Base-by-base conservation (phyloP, 2,888 invertebrate species). In the Corbicula japonica region DNA sequence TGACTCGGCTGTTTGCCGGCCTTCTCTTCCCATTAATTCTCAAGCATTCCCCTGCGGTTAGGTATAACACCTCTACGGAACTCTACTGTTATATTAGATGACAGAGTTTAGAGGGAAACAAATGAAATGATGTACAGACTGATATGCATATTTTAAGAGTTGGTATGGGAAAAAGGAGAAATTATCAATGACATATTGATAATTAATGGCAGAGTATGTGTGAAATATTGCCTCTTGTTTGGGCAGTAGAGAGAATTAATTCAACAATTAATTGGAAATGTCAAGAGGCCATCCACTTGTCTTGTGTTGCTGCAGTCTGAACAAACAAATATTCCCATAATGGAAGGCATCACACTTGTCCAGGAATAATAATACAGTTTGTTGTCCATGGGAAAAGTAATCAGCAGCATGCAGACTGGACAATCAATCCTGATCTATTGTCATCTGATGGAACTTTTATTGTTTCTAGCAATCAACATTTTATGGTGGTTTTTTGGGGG, bases 251-350 rank as follows among this genome's bases (percentile, higher is more conserved):
- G 52, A 46, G 66, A 66, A 79, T 79, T 66, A 79, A 75, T 79
- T 75, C 68, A 41, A 54, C 79, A 62, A 75, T 79, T 79, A 75
- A 71, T 79, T 61, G 65, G 38, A 66, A 52, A 72, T 72, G 71
- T 54, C 71, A 72, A 62, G 30, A 62, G 54, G 54, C 52, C 66
- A 66, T n/a, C n/a, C 21, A 32, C 26, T 23, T 15, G 63, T 23
- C 48, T 44, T 50, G 50, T 46, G 50, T 48, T 50, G 15, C n/a
- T 66, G 66, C 66, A 54, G 54, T 26, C 26, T 23, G 66, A 66
- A 54, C 66, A 50, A 66, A 66, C 52, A 46, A 35, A 21, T 21
- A 35, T 35, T 35, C 30, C 58, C 58, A 58, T 58, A 35, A 58
- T 15, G 1, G 15, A 18, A 41, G 10, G 35, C n/a, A n/a, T n/a